Evolutionary conservation across 2,797 vertebrate genomes (phyloP).

Genomic region (Hybognathus amarus): DNA sequence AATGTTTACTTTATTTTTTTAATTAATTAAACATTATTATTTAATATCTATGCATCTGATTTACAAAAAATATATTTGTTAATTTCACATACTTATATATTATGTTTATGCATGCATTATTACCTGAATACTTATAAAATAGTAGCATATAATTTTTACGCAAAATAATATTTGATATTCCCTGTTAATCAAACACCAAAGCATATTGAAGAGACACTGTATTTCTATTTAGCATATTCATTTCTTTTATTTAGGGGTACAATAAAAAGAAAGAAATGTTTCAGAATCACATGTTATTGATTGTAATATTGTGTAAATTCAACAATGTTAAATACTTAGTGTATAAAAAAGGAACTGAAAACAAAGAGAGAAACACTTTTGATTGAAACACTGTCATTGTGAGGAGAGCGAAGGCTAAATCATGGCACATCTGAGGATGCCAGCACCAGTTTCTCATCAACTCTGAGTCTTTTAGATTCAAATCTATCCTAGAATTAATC

Average conservation of each 20-base stretch:
- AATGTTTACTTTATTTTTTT: not conserved
- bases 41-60: not conserved
- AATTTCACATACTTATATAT: not conserved
- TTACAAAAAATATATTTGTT: not conserved
- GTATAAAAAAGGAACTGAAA: conserved; percentile 61
- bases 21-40: not conserved
- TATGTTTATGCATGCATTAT: not conserved
- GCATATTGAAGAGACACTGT: not conserved
- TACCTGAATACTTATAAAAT: not conserved
- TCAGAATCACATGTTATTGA: conserved; percentile 56
- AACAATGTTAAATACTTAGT: conserved; percentile 65
- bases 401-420: conserved; percentile 53
- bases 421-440: conserved; percentile 53
- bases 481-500: conserved; percentile 29
- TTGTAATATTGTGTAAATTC: conserved; percentile 59
- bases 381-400: conserved; percentile 64
- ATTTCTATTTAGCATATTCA: conserved; percentile 24
- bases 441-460: conserved; percentile 62
- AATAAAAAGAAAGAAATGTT: conserved; percentile 57
- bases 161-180: not conserved
- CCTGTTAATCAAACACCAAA: not conserved
- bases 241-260: conserved; percentile 67
- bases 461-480: conserved; percentile 51
- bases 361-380: conserved; percentile 63
- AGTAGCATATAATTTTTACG: no score